Conservation (phyloP, 2,888 invertebrate species). For the Caenorhabditis wallacei region DNA sequence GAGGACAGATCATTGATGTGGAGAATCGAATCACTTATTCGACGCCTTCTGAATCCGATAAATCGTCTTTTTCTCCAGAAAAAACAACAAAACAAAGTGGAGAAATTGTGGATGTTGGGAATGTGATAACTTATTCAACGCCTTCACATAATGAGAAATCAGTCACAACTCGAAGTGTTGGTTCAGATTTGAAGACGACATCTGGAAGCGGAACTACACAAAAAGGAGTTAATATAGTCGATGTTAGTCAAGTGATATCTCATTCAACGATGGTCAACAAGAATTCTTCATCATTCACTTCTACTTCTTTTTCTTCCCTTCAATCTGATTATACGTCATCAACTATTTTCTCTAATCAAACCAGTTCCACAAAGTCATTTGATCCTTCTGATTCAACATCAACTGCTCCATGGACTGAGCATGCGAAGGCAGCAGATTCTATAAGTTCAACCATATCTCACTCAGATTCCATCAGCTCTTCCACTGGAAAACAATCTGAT, state of each 20-base stretch:
- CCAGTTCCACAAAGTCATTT: not conserved
- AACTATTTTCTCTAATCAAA: not conserved
- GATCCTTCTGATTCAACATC: not conserved
- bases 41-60: not conserved
- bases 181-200: too few relatives aligned
- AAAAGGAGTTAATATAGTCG: too few relatives aligned
- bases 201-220: too few relatives aligned
- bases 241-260: too few relatives aligned
- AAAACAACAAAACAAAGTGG: not conserved
- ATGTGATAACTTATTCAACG: not conserved
- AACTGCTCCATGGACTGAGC: constrained; percentile 25
- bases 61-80: not conserved
- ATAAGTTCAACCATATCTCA: not conserved
- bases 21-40: constrained; percentile 12
- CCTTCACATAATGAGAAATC: not conserved
- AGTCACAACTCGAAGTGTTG: too few relatives aligned
- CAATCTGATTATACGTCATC: not conserved
- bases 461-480: not conserved
- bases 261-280: too few relatives aligned
- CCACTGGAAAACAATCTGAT: not conserved
- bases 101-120: not conserved
- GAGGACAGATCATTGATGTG: constrained; percentile 1
- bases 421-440: constrained; percentile 14
- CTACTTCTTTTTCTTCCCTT: not conserved
- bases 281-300: not conserved